Evolutionary conservation across 2,113 vertebrate genomes (phyloP), one percentile per base, ranked within the genome.

Genomic region (Ictalurus punctatus): DNA sequence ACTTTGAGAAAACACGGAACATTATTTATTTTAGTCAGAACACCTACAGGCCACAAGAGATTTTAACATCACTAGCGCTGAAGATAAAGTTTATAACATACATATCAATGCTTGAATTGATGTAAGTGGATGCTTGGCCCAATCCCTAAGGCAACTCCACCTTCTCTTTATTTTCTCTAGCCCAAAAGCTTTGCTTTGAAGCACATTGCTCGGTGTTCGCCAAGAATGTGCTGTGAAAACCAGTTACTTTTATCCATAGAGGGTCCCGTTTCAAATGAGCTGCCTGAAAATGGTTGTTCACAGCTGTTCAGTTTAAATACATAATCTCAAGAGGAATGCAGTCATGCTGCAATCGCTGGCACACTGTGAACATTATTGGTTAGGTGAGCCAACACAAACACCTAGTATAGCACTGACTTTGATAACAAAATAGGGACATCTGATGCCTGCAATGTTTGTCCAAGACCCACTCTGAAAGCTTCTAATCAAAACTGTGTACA

Each of bases 371-470:
- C 76, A 9, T 86, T 92, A 86, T 85, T 65, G 65, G n/a, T 12
- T 56, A 8, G 17, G 86, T 21, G n/a, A 63, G 93, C 92, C 92
- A 94, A 95, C 34, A 81, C 91, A 95, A 95, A 94, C 91, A 94
- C 87, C 83, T 84, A 67, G 44, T 83, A 92, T 90, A 93, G 89
- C 90, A 91, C 87, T 91, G 91, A 91, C 91, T 92, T 88, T 94
- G 93, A 95, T 94, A 94, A 92, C 69, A 88, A 86, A 37, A 84
- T 54, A 40, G 56, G 76, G 83, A 87, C 93, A 93, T 92, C 81
- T 84, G 84, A 92, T 92, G 90, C 85, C 40, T 91, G 71, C 48
- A 16, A 30, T 63, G 7, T 74, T 86, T 73, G 54, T 44, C 59
- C 80, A 74, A 23, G 83, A 52, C 86, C 73, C 65, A 80, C 86